A percentile compares a stretch with the other conserved stretches of the same genome.
Evolutionary conservation across 2,797 vertebrate species (phyloP).

Genomic region (Neomorphus geoffroyi): DNA sequence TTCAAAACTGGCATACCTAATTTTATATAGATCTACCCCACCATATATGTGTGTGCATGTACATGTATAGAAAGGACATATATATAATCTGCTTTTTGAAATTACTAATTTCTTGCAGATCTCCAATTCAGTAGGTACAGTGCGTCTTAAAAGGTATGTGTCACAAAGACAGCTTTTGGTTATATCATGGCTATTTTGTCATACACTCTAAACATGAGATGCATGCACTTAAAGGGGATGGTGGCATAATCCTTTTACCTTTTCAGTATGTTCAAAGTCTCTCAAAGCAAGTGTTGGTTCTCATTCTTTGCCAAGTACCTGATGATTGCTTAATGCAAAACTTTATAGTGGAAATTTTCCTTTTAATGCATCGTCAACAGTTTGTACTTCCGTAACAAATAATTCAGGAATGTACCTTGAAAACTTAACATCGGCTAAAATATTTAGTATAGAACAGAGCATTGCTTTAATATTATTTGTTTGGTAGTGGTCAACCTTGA

Average conservation of each 20-base stretch:
- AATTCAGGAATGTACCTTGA: neutral
- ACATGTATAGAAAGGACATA: neutral
- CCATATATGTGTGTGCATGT: accelerated
- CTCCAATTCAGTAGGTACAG: neutral
- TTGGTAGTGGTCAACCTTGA: neutral
- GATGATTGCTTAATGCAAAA: neutral
- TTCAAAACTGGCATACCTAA: neutral
- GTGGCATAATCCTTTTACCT: neutral
- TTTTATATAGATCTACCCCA: neutral
- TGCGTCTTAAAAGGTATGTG: neutral
- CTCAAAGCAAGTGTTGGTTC: neutral
- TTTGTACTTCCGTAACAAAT: neutral
- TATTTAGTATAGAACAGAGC: neutral
- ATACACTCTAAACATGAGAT: neutral
- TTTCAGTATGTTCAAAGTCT: neutral
- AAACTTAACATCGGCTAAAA: neutral
- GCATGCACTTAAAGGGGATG: neutral
- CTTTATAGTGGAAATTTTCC: neutral
- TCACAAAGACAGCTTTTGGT: neutral
- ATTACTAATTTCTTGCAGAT: neutral
- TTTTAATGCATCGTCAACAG: neutral
- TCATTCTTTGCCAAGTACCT: neutral
- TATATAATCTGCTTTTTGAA: neutral
- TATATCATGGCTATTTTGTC: conserved; percentile 8
- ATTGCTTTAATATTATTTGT: neutral